Conservation (phyloP, 2,113 vertebrate genomes). For the Circaetus cinerascens region DNA sequence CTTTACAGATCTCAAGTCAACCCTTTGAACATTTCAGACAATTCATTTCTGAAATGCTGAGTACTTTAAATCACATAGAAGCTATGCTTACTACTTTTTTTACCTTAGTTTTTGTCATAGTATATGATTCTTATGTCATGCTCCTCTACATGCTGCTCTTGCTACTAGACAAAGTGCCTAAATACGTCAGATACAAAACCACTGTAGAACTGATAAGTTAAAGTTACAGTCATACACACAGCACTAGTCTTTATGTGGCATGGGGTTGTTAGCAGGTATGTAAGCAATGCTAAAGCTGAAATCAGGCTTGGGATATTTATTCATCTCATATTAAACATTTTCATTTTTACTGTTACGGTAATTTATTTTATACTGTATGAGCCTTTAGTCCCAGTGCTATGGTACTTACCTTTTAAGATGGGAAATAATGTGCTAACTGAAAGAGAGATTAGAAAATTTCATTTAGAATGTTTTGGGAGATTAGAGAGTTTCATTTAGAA, state of each 20-base stretch:
- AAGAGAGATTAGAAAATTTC: not conserved
- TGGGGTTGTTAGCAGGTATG: not conserved
- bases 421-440: not conserved
- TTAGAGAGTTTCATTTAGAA: not conserved
- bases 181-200: not conserved
- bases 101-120: not conserved
- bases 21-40: not conserved
- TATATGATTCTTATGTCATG: not conserved
- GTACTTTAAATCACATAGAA: not conserved
- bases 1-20: not conserved
- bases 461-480: not conserved
- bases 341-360: not conserved
- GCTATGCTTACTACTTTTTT: not conserved
- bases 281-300: not conserved
- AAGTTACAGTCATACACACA: not conserved
- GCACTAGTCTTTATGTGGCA: not conserved
- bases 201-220: not conserved
- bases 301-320: not conserved
- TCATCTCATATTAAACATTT: not conserved
- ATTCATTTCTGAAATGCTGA: not conserved
- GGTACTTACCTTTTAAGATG: not conserved
- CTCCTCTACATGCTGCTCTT: not conserved
- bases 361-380: not conserved
- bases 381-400: not conserved
- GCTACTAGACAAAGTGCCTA: not conserved